Base-by-base conservation (phyloP, 2,113 vertebrate species). In the Petrocephalus zakoni region DNA sequence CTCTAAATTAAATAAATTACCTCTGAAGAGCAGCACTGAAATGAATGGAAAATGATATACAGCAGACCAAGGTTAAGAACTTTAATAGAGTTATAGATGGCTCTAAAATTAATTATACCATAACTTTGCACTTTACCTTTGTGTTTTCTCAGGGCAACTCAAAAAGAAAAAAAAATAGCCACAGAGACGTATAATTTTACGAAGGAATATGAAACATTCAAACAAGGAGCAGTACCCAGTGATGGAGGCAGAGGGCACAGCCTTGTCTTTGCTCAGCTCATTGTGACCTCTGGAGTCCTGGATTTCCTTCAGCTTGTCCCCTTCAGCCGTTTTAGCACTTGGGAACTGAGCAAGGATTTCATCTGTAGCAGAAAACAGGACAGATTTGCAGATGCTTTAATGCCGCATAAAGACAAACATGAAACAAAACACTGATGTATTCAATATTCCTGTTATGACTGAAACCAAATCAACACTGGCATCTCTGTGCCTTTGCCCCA, bases 301-400 rank as follows among this genome's bases (percentile, higher is more conserved):
- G n/a, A 93, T 91, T 55, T 94, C 93, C 87, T 96, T 96, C 72
- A 93, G 90, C 89, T 94, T 95, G 53, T 97, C 95, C 15, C 89
- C 91, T 17, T 95, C 92, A 47, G 96, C 93, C 88, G 94, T 95
- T 91, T 97, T 97, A 91, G 94, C 94, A 47, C 95, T 93, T 61
- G 97, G 97, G 89, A 98, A 98, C 94, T 98, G 97, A 84, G 97
- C 97, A 95, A 98, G 95, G 88, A 98, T 98, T 94, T 98, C 97
- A 94, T 98, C 97, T 98, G 92, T 83, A 37, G 89, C 52, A 90
- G 72, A 88, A 49, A 90, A 81, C 89, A 87, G 22, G 55, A 72
- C 10, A 81, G 2, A 55, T 0, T 34, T 22, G 47, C 5, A 25
- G 49, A 25, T 10, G 52, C 19, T 21, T 46, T 21, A n/a, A 4